A percentile compares a stretch with the other conserved stretches of the same genome.
These are phyloP conservation scores for Pteropus alecto DNA, from an alignment of 2,113 vertebrate species.

Conservation along the genomic window DNA sequence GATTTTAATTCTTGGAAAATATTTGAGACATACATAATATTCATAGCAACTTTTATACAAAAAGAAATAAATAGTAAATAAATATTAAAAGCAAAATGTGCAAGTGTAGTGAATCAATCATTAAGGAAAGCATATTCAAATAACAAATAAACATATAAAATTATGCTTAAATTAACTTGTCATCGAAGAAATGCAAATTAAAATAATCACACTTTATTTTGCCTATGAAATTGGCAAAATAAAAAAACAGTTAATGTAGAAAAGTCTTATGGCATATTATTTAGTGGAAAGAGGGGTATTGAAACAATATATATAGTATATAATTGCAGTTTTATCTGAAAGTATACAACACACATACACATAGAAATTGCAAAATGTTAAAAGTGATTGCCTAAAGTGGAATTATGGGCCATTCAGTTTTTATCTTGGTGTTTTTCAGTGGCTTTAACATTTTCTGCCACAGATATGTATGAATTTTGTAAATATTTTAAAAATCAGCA, in stretches of 20 bases:
- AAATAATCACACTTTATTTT: neutral
- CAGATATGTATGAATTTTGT: neutral
- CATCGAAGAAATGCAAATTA: neutral
- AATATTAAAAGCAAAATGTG: neutral
- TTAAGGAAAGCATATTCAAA: neutral
- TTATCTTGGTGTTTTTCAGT: neutral
- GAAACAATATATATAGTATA: neutral
- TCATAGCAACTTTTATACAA: neutral
- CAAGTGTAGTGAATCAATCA: neutral
- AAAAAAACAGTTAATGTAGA: neutral
- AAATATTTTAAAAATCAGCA: neutral
- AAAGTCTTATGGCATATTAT: neutral
- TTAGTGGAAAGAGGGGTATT: neutral
- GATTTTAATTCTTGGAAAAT: neutral
- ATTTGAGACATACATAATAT: neutral
- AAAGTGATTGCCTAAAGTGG: neutral
- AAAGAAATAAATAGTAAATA: neutral
- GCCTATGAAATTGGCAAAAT: neutral
- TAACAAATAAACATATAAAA: neutral
- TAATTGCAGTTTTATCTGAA: neutral
- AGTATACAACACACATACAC: neutral
- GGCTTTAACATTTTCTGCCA: neutral
- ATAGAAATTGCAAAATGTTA: neutral
- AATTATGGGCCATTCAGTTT: neutral
- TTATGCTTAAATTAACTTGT: neutral